These are phyloP conservation scores for Spilogale gracilis DNA, from an alignment of 2,113 vertebrate species.

Conservation along the genomic window DNA sequence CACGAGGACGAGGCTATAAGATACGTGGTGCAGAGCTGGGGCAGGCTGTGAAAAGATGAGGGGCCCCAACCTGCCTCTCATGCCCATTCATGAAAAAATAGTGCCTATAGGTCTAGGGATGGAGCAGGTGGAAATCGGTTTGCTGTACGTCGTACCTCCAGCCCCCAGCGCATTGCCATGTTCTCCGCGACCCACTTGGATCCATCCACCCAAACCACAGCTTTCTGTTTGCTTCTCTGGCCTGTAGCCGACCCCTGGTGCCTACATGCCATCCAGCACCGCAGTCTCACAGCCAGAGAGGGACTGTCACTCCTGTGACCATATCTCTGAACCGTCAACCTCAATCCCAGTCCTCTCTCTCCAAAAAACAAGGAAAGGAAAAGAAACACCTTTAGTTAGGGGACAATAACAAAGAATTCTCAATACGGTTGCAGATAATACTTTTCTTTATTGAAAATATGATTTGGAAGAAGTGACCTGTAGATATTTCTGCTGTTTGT, in stretches of 20 bases:
- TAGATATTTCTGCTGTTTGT: not conserved
- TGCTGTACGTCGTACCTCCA: not conserved
- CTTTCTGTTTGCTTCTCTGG: not conserved
- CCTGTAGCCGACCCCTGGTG: not conserved
- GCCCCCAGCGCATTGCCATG: fast-evolving
- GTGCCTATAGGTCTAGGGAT: not conserved
- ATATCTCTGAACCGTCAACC: not conserved
- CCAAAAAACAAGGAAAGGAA: not conserved
- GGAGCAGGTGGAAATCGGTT: not conserved
- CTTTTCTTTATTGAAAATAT: not conserved
- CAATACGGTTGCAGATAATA: not conserved
- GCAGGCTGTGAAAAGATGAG: not conserved
- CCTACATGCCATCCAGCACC: not conserved
- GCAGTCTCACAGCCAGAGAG: not conserved
- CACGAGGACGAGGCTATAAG: not conserved
- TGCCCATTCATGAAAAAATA: not conserved
- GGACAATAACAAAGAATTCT: not conserved
- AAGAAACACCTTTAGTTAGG: not conserved
- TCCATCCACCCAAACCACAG: not conserved
- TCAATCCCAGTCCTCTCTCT: not conserved
- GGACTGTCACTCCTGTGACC: not conserved
- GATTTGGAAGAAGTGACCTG: not conserved
- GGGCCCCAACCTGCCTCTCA: not conserved
- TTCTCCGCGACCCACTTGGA: not conserved
- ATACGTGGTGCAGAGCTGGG: not conserved